Conservation (phyloP, 2,888 invertebrate species). For the Phengaris alcon region DNA sequence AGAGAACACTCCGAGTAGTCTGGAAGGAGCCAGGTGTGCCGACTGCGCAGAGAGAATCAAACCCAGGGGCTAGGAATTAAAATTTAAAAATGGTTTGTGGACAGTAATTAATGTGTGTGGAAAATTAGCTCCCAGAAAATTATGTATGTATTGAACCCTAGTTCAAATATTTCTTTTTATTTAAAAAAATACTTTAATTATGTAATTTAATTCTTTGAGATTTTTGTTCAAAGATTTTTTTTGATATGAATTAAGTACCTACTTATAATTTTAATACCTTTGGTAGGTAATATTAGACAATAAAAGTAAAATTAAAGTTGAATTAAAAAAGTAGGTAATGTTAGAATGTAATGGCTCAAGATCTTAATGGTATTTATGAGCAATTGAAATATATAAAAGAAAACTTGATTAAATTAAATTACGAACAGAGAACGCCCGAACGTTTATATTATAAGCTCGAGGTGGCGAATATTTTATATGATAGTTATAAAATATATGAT, state of each 20-base stretch:
- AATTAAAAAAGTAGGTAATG: not conserved
- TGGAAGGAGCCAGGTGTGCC: too few relatives aligned
- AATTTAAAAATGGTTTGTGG: not conserved
- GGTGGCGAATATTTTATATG: not conserved
- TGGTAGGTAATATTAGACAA: too few relatives aligned
- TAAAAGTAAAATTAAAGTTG: too few relatives aligned
- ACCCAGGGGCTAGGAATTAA: not conserved
- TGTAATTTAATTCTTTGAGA: too few relatives aligned
- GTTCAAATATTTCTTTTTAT: not conserved
- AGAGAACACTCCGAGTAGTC: too few relatives aligned
- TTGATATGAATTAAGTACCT: too few relatives aligned
- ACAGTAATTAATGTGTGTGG: not conserved
- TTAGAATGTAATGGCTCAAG: not conserved
- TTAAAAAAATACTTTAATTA: too few relatives aligned
- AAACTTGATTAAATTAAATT: not conserved
- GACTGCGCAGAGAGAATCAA: too few relatives aligned
- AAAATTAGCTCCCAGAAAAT: not conserved
- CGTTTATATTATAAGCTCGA: not conserved
- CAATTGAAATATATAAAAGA: not conserved
- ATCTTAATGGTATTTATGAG: not conserved
- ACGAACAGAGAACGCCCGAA: not conserved
- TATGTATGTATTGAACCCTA: too few relatives aligned
- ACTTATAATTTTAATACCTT: too few relatives aligned
- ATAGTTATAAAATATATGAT: too few relatives aligned
- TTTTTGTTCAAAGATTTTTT: not conserved